phyloP scores from a whole-genome alignment of 2,888 invertebrate species.

The Euphydryas editha region DNA sequence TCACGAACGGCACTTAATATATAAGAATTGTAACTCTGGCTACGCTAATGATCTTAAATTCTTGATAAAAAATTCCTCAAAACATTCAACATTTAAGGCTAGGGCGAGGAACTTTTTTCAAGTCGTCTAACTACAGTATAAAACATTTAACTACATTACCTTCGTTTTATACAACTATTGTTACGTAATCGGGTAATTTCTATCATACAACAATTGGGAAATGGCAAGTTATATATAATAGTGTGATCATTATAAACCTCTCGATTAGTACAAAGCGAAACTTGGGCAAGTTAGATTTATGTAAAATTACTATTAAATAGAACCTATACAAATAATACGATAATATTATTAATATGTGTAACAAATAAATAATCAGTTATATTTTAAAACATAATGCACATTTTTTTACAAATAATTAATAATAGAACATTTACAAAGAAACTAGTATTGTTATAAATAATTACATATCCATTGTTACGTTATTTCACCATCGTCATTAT shows the following conservation, averaged over 20 bases:
- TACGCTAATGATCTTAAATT: conserved; percentile 18
- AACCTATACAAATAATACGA: conserved; percentile 57
- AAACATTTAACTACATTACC: conserved; percentile 14
- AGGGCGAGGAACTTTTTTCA: conserved; percentile 12
- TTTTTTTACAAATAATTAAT: conserved; percentile 45
- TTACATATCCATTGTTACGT: neutral
- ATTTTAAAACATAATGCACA: conserved; percentile 55
- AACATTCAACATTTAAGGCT: conserved; percentile 9
- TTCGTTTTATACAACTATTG: conserved; percentile 33
- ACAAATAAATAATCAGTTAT: conserved; percentile 68
- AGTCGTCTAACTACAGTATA: conserved; percentile 16
- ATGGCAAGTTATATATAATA: conserved; percentile 10
- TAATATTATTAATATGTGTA: conserved; percentile 53
- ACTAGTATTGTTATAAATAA: conserved; percentile 9
- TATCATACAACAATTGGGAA: conserved; percentile 5
- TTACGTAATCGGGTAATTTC: neutral
- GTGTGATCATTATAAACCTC: conserved; percentile 28
- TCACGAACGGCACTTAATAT: neutral
- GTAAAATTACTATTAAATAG: conserved; percentile 21
- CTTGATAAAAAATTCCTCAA: conserved; percentile 34
- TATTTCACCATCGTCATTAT: neutral
- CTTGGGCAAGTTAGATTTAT: conserved; percentile 66
- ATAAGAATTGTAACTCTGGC: neutral
- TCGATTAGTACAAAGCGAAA: conserved; percentile 56
- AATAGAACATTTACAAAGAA: conserved; percentile 22